Evolutionary conservation across 1,140 invertebrate genomes (phyloP).

Genomic region (Brachionus asplanchnoidis): DNA sequence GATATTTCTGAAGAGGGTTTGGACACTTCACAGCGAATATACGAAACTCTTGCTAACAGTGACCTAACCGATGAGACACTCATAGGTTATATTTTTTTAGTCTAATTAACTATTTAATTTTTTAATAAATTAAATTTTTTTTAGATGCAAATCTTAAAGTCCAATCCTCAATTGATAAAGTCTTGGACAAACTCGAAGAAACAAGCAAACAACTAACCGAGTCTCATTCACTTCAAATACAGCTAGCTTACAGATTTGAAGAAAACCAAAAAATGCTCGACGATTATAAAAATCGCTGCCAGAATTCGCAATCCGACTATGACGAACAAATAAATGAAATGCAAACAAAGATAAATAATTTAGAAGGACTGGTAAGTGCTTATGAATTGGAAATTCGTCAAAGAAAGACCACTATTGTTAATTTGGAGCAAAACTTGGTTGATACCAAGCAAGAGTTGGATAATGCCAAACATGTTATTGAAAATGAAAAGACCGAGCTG

Average conservation of each 20-base stretch:
- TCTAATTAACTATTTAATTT: neutral
- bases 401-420: neutral
- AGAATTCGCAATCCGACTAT: neutral
- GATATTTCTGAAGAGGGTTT: conserved; percentile 15
- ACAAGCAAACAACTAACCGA: neutral
- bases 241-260: neutral
- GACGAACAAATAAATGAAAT: neutral
- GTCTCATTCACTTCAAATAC: conserved; percentile 10
- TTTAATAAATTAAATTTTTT: neutral
- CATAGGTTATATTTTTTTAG: neutral
- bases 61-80: conserved; percentile 3
- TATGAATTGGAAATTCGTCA: conserved; percentile 22
- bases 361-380: neutral
- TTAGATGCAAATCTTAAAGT: neutral
- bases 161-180: conserved; percentile 7
- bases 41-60: neutral
- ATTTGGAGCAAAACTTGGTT: neutral
- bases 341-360: neutral
- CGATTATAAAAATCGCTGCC: neutral
- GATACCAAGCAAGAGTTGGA: neutral
- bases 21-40: conserved; percentile 10
- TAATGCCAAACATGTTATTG: conserved; percentile 10
- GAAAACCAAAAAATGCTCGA: conserved; percentile 9
- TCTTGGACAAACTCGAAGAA: neutral
- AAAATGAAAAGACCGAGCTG: conserved; percentile 16